Percentiles rank a stretch among this genome's conserved stretches.
phyloP scores from a whole-genome alignment of 2,797 vertebrate genomes.

The Clamator glandarius region DNA sequence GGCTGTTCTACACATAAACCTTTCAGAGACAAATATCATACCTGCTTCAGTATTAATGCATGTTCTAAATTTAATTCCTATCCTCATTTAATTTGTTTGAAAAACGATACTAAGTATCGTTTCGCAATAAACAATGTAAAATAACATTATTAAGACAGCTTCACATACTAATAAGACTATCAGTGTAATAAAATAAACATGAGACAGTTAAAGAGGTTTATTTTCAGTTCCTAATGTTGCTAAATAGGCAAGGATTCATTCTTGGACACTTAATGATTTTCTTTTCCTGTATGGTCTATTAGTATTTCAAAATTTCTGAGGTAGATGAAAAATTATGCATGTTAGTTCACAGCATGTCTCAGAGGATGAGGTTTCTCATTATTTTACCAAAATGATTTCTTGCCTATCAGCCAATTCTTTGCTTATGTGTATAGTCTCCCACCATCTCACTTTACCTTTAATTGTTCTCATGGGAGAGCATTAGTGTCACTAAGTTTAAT shows the following conservation, averaged over 20 bases:
- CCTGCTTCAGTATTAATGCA: background rate
- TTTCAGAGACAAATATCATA: background rate
- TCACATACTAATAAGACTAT: constrained; percentile 3
- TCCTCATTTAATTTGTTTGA: background rate
- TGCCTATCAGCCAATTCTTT: constrained; percentile 35
- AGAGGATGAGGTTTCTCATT: constrained; percentile 58
- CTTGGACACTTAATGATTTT: constrained; percentile 24
- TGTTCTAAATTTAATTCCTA: background rate
- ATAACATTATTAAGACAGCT: background rate
- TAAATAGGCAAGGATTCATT: background rate
- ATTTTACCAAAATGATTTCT: constrained; percentile 59
- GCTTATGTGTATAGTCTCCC: background rate
- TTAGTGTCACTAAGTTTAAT: constrained; percentile 62
- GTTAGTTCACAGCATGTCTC: constrained; percentile 22
- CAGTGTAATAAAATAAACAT: constrained; percentile 16
- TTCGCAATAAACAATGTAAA: constrained; percentile 30
- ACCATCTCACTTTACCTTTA: constrained; percentile 58
- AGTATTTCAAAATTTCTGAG: constrained; percentile 20
- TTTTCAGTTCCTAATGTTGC: constrained; percentile 6
- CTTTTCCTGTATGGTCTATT: constrained; percentile 2
- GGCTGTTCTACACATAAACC: background rate
- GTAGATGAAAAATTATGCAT: constrained; percentile 20
- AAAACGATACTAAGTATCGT: background rate
- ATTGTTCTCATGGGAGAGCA: constrained; percentile 68
- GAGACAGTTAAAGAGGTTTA: background rate